Evolutionary conservation across 2,888 invertebrate genomes (phyloP).

Genomic region (Agriopis aurantiaria): DNA sequence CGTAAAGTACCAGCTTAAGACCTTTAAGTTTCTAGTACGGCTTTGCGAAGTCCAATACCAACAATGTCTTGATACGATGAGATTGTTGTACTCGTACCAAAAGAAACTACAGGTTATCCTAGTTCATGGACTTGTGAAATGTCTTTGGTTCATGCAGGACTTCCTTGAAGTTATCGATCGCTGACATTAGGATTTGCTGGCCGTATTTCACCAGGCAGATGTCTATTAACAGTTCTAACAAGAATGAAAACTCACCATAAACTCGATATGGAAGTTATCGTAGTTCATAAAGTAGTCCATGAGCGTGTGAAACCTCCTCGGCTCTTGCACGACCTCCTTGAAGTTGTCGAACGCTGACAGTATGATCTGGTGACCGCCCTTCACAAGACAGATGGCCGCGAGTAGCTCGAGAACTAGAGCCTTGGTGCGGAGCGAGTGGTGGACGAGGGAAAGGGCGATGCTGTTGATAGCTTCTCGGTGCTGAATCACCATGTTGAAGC

Average conservation of each 20-base stretch:
- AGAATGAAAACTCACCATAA: slow-evolving; percentile 92
- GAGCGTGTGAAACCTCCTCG: slow-evolving; percentile 97
- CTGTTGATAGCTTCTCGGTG: slow-evolving; percentile 99
- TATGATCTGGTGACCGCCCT: slow-evolving; percentile 99
- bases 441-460: slow-evolving; percentile 98
- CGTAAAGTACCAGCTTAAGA: neutral
- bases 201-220: too few species aligned
- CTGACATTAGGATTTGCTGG: too few species aligned
- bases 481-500: slow-evolving; percentile 99
- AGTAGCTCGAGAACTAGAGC: slow-evolving; percentile 98
- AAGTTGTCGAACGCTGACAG: slow-evolving; percentile 99
- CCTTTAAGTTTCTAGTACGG: too few species aligned
- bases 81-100: too few species aligned
- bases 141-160: too few species aligned
- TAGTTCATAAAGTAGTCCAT: slow-evolving; percentile 99
- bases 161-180: too few species aligned
- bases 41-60: too few species aligned
- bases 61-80: too few species aligned
- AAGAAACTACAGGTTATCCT: too few species aligned
- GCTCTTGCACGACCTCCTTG: slow-evolving; percentile 94
- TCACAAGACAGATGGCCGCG: slow-evolving; percentile 99
- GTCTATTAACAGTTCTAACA: neutral
- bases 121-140: too few species aligned
- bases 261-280: slow-evolving; percentile 98
- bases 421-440: slow-evolving; percentile 98